Percentiles rank a stretch among this genome's conserved stretches.
These are phyloP conservation scores for Cranoglanis bouderius DNA, from an alignment of 2,113 vertebrate genomes.

Conservation along the genomic window DNA sequence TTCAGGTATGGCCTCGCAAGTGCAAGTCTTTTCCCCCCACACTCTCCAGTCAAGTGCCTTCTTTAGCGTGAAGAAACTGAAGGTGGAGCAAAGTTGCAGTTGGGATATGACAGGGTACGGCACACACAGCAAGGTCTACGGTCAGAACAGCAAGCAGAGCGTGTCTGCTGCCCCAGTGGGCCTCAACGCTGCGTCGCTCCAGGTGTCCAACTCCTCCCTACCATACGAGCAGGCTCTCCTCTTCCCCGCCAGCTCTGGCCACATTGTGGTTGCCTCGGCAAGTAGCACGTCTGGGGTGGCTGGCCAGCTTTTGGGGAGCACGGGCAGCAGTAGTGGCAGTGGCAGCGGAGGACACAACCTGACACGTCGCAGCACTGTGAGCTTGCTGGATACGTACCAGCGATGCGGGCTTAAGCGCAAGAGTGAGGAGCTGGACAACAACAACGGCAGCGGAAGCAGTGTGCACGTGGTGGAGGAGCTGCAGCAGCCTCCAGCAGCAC, in stretches of 20 bases:
- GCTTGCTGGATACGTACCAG: conserved; percentile 98
- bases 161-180: conserved; percentile 82
- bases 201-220: conserved; percentile 84
- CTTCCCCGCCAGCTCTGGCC: conserved; percentile 89
- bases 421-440: conserved; percentile 94
- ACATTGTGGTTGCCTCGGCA: conserved; percentile 92
- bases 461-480: conserved; percentile 50
- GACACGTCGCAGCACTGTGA: conserved; percentile 97
- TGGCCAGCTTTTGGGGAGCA: conserved; percentile 83
- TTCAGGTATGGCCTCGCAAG: conserved; percentile 98
- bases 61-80: conserved; percentile 99
- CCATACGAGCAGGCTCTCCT: conserved; percentile 97
- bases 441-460: conserved; percentile 81
- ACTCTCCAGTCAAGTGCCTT: conserved; percentile 99
- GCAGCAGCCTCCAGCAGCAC: conserved; percentile 63
- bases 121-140: conserved; percentile 94
- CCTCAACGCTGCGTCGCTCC: conserved; percentile 89
- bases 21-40: conserved; percentile 97
- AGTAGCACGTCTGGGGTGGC: conserved; percentile 86
- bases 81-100: conserved; percentile 94
- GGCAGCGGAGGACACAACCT: conserved; percentile 87
- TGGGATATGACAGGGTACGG: conserved; percentile 99
- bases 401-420: conserved; percentile 99
- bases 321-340: conserved; percentile 79
- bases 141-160: conserved; percentile 92